Base-by-base conservation (phyloP, 2,888 invertebrate genomes). In the Crocallis elinguaria region DNA sequence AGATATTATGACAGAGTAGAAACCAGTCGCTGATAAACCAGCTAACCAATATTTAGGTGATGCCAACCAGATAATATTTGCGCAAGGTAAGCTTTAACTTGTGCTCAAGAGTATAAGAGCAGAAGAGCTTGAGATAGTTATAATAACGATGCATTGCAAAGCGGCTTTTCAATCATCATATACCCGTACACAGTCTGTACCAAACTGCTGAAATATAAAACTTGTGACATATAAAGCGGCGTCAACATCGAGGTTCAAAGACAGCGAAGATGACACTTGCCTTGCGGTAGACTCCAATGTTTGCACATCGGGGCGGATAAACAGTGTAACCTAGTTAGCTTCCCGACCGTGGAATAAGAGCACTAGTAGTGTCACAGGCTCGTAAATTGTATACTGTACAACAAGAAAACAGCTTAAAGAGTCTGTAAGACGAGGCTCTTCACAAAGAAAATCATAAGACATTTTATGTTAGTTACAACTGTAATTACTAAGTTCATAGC, bases 251-350 rank as follows among this genome's bases (percentile, higher is more conserved):
- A 27, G 14, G 23, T 30, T 38, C 25, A 37, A 37, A 45, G 29
- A 36, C 14, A 19, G 13, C 43, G 49, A 53, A 49, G 48, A 54
- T 45, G 51, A 42, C 49, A 39, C 45, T 45, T n/a, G 44, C 16
- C 49, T 39, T 49, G 41, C 38, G 14, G 48, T 13, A 9, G 36
- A 38, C 49, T 56, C 29, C 13, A 35, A 19, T 50, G 59, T 46
- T n/a, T n/a, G n/a, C n/a, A 43, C 59, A 59, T 41, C 57, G 49
- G 46, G 35, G 32, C 59, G 59, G 29, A 36, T 27, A 57, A 60
- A 59, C 50, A 49, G 43, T 44, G 54, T 57, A 61, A 57, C 64
- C 64, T 23, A 46, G 64, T 61, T 64, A 57, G 37, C 43, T 45
- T 41, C 33, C 53, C 55, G 53, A 43, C 59, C 64, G 55, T 43